phyloP scores from a whole-genome alignment of 2,888 invertebrate species.

The Stictocephala bisonia region DNA sequence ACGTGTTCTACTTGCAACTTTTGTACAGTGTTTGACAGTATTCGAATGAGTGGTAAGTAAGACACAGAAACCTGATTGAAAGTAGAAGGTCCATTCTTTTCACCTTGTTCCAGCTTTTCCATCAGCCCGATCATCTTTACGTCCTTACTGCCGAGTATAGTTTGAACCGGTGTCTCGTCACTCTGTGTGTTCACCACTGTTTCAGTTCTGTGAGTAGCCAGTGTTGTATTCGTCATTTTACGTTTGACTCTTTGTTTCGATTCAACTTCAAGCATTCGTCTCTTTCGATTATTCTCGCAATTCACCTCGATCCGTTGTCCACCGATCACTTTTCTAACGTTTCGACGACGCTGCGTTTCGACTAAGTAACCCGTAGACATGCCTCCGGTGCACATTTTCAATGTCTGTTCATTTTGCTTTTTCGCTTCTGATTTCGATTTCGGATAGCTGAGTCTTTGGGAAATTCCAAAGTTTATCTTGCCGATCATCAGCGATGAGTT shows the following conservation, averaged over 20 bases:
- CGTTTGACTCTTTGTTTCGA: too few relatives aligned
- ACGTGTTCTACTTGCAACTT: constrained; percentile 17
- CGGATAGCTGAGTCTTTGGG: not conserved
- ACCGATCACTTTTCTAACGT: not conserved
- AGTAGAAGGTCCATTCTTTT: not conserved
- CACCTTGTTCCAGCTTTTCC: not conserved
- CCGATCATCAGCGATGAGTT: not conserved
- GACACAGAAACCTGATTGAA: not conserved
- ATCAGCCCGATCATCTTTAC: not conserved
- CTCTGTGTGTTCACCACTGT: not conserved
- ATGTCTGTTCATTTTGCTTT: constrained; percentile 7
- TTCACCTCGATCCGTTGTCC: too few relatives aligned
- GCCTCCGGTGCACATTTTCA: not conserved
- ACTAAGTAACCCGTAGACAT: not conserved
- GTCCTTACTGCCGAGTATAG: not conserved
- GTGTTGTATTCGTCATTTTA: too few relatives aligned
- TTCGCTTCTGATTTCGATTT: not conserved
- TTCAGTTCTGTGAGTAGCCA: not conserved
- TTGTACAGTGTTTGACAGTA: not conserved
- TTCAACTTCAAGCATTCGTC: too few relatives aligned
- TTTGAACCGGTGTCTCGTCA: too few relatives aligned
- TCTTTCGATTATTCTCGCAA: too few relatives aligned
- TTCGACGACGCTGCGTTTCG: not conserved
- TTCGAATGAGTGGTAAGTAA: not conserved
- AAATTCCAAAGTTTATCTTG: not conserved